phyloP scores from a whole-genome alignment of 2,888 invertebrate species.

The Archips crataeganus region DNA sequence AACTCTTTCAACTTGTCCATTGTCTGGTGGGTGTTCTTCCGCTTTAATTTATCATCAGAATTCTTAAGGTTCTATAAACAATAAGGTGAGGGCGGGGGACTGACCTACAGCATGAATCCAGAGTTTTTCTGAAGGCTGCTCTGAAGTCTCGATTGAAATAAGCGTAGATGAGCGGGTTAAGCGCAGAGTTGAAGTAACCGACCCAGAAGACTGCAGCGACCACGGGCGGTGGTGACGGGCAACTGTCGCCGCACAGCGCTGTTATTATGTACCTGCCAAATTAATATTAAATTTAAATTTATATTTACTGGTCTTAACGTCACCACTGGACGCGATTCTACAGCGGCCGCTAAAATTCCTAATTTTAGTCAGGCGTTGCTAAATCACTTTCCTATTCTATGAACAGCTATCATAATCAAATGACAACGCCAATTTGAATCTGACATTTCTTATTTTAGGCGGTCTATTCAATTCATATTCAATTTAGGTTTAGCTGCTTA shows the following conservation, averaged over 20 bases:
- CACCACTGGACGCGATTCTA: no score
- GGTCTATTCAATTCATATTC: no score
- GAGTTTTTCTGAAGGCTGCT: slow-evolving; percentile 96
- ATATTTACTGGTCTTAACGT: no score
- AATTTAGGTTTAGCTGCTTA: no score
- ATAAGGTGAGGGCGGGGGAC: slow-evolving; percentile 31
- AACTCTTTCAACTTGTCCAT: background rate
- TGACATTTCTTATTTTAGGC: no score
- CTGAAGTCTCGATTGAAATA: slow-evolving; percentile 99
- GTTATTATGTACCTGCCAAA: slow-evolving; percentile 92
- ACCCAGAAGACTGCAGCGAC: slow-evolving; percentile 98
- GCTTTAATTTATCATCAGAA: background rate
- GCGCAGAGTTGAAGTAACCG: slow-evolving; percentile 98
- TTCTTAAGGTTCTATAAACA: background rate
- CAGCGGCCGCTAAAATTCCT: no score
- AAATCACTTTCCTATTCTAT: no score
- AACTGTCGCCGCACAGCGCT: slow-evolving; percentile 90
- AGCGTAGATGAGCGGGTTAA: slow-evolving; percentile 98
- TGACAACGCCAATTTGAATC: no score
- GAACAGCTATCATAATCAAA: no score
- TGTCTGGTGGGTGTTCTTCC: background rate
- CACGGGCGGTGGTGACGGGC: slow-evolving; percentile 93
- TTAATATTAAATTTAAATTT: slow-evolving; percentile 48
- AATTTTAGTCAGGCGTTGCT: no score
- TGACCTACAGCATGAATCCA: slow-evolving; percentile 90